Evolutionary conservation across 2,113 vertebrate species (phyloP).

Genomic region (Ctenomys sociabilis): DNA sequence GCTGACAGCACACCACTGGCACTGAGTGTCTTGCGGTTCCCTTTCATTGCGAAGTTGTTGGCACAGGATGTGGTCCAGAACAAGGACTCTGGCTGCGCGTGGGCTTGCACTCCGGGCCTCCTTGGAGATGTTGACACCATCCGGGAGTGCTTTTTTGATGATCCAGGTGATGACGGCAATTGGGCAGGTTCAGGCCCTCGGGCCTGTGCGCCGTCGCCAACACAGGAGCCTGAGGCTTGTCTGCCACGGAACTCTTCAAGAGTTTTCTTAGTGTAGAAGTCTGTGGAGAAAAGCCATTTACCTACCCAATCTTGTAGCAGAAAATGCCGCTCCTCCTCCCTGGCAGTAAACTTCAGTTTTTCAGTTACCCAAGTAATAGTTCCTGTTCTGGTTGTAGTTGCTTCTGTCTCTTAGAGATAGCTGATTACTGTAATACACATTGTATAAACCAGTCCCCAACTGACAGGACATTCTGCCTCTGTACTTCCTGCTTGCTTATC

Average conservation of each 20-base stretch:
- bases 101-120: slow-evolving; percentile 96
- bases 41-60: slow-evolving; percentile 98
- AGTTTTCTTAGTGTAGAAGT: neutral
- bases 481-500: no score
- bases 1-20: slow-evolving; percentile 95
- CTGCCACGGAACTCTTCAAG: neutral
- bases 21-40: slow-evolving; percentile 92
- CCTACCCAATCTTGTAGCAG: neutral
- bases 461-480: no score
- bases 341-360: no score
- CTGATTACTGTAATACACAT: no score
- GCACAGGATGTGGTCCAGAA: slow-evolving; percentile 98
- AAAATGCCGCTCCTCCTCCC: no score
- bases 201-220: slow-evolving; percentile 94
- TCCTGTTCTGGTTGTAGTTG: no score
- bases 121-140: slow-evolving; percentile 97
- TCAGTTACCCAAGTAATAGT: no score
- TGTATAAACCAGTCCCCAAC: no score
- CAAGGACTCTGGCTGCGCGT: slow-evolving; percentile 96
- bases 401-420: no score
- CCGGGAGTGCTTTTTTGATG: slow-evolving; percentile 97
- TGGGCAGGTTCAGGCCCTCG: slow-evolving; percentile 96
- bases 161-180: slow-evolving; percentile 96
- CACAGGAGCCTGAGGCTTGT: neutral
- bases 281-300: neutral